These are phyloP conservation scores for Lysandra bellargus DNA, from an alignment of 2,888 invertebrate genomes.

Conservation along the genomic window DNA sequence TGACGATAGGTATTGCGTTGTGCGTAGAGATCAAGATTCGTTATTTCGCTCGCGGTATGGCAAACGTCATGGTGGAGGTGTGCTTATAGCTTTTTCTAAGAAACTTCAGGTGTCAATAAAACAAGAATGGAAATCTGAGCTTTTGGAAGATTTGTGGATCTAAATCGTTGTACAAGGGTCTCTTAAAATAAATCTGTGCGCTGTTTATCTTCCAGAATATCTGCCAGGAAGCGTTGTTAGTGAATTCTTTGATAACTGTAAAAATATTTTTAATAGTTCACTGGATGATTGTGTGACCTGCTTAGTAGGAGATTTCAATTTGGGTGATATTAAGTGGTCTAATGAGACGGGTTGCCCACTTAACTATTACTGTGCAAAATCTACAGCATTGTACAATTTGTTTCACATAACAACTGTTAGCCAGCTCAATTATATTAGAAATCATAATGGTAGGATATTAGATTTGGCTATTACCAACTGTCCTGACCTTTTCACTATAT, in stretches of 20 bases:
- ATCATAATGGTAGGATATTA: slow-evolving; percentile 13
- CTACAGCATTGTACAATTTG: slow-evolving; percentile 2
- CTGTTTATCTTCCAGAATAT: slow-evolving; percentile 30
- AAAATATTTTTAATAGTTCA: neutral
- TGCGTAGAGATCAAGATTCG: neutral
- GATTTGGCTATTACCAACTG: slow-evolving; percentile 7
- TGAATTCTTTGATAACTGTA: neutral
- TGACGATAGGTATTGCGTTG: slow-evolving; percentile 20
- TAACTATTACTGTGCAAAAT: slow-evolving; percentile 1
- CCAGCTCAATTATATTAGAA: neutral
- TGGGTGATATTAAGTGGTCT: slow-evolving; percentile 14
- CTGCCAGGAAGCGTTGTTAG: slow-evolving; percentile 19
- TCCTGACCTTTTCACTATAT: neutral
- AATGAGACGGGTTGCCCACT: neutral
- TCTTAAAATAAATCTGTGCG: slow-evolving; percentile 14
- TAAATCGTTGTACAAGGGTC: neutral
- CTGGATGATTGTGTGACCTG: neutral
- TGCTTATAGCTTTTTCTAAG: neutral
- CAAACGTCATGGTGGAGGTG: neutral
- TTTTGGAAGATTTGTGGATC: slow-evolving; percentile 31
- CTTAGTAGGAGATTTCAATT: slow-evolving; percentile 14
- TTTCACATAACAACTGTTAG: neutral
- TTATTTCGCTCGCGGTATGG: neutral
- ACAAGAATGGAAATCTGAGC: slow-evolving; percentile 27
- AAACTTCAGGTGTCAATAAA: neutral